Evolutionary conservation across 2,888 invertebrate species (phyloP), one percentile per base, ranked within the genome.

Genomic region (Cephus sareptanus): DNA sequence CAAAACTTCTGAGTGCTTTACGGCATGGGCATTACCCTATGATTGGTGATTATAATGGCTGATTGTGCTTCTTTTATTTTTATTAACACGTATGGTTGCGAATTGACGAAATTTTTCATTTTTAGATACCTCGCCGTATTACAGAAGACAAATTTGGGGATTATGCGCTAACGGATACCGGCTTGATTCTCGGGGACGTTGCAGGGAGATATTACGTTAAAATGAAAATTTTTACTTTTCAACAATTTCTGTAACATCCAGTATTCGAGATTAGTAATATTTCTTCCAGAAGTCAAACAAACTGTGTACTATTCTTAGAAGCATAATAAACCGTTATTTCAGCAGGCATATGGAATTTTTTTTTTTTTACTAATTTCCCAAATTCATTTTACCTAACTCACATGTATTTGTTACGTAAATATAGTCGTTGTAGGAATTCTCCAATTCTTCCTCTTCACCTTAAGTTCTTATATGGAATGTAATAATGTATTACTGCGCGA

Each of bases 11-110:
- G 0, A 34, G 0, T 34, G 34, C 11, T 35, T 4, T 35, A 35
- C 11, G 11, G 35, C 35, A 12, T 12, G 3, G 0, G 35, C 11
- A 3, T 12, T 4, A 37, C 4, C 13, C 1, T 3, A 13, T 0
- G 1, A 12, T 1, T 13, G 37, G 37, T 37, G 23, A 23, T 2
- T 23, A 6, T 15, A 2, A 23, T 56, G 23, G 23, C 6, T 56
- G 15, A 40, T 15, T 40, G 6, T 40, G 6, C 0, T 4, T 56
- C 9, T 9, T 9, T 56, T 56, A 56, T 56, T 23, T 56, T 23
- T 23, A 56, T 6, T 0, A 23, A 6, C 1, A 56, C 15, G 40
- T 23, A 2, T 56, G 23, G 0, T 6, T 23, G 23, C 1, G 40
- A 56, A 15, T 13, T 40, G 0, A 40, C 4, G 15, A 15, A 40